Evolutionary conservation across 2,113 vertebrate genomes (phyloP), one percentile per base, ranked within the genome.

Genomic region (Gopherus flavomarginatus): DNA sequence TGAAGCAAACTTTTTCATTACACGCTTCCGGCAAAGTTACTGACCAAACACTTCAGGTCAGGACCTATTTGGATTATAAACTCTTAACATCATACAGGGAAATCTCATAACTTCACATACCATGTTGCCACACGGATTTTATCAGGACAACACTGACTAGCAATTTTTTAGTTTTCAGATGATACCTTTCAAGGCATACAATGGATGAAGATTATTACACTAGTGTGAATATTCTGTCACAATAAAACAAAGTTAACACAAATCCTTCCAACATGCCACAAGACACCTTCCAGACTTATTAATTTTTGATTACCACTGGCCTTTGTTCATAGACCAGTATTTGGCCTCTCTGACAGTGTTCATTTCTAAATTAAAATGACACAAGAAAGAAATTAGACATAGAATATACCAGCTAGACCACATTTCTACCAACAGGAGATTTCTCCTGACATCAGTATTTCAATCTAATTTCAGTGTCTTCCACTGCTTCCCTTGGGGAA

Each of bases 401-500:
- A 69, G 35, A n/a, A 69, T n/a, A 69, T n/a, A 31, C 62, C 16
- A 69, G 35, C 31, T 69, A 69, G 62, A 35, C 35, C 14, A 27
- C 26, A 17, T 26, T n/a, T 69, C 29, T 69, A n/a, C 35, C 35
- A 69, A 69, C 56, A n/a, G 7, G 17, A 17, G 29, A 5, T 86
- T 90, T 62, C 2, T 85, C 86, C 85, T 83, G 19, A 21, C 87
- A 90, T 83, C 50, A 89, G 56, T 31, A 62, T 57, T 72, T n/a
- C n/a, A 72, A 17, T 88, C 26, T 53, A 53, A 81, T 95, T 88
- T 78, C 83, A 93, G 42, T 31, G 12, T 85, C 81, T 96, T 90
- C 89, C n/a, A 54, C 24, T 49, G 44, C 89, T 92, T 82, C 52
- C 69, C 89, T 84, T 78, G 93, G 94, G 94, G 50, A 21, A 87